These are phyloP conservation scores for Pelosia muscerda DNA, from an alignment of 2,888 invertebrate species.

Conservation along the genomic window DNA sequence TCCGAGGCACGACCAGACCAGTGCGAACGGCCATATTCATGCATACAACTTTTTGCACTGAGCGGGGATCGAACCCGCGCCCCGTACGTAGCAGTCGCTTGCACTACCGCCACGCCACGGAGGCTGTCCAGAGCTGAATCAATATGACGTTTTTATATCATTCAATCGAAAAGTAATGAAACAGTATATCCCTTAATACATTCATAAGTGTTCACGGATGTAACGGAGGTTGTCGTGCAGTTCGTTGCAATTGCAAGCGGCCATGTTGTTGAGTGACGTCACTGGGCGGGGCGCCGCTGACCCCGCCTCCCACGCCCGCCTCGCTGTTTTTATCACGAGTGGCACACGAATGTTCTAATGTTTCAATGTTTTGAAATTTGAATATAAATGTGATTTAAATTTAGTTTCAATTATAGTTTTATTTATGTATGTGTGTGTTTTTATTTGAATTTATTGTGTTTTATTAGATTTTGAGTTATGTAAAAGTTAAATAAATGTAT, in stretches of 20 bases:
- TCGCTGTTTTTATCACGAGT: conserved; percentile 49
- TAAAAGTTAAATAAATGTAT: background rate
- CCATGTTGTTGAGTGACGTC: conserved; percentile 79
- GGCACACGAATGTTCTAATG: conserved; percentile 12
- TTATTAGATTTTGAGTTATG: background rate
- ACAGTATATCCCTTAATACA: conserved; percentile 12
- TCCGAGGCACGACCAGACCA: too few species aligned
- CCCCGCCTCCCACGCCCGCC: conserved; percentile 68
- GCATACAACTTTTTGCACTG: too few species aligned
- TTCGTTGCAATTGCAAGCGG: conserved; percentile 71
- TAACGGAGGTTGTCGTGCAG: conserved; percentile 55
- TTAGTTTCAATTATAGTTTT: conserved; percentile 8
- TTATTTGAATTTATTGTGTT: background rate
- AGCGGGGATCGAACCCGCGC: too few species aligned
- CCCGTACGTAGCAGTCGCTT: too few species aligned
- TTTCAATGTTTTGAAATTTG: conserved; percentile 16
- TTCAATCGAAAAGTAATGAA: background rate
- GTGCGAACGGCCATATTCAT: too few species aligned
- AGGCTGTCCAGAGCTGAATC: too few species aligned
- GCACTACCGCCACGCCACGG: too few species aligned
- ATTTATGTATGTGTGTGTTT: conserved; percentile 4
- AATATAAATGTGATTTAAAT: conserved; percentile 5
- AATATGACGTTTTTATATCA: background rate
- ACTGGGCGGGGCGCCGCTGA: conserved; percentile 67
- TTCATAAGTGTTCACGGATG: conserved; percentile 36